Percentiles rank a stretch among this genome's conserved stretches.
phyloP scores from a whole-genome alignment of 2,888 invertebrate genomes.

The Drosophila diplacantha region DNA sequence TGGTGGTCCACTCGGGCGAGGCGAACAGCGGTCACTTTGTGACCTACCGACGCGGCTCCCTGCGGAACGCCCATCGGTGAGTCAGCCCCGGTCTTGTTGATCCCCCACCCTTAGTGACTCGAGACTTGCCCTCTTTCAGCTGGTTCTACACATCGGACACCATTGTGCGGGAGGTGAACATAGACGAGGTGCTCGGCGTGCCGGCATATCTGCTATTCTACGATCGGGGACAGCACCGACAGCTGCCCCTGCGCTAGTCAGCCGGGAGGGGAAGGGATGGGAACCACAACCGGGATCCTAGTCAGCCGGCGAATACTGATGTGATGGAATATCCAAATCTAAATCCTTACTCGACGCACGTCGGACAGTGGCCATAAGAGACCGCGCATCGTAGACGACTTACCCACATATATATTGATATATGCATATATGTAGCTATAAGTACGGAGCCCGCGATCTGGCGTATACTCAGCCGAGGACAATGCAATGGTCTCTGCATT shows the following conservation, averaged over 20 bases:
- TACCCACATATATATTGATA: constrained; percentile 9
- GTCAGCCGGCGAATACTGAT: constrained; percentile 21
- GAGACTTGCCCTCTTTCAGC: constrained; percentile 74
- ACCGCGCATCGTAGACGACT: constrained; percentile 7
- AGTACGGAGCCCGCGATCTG: constrained; percentile 17
- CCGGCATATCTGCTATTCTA: constrained; percentile 96
- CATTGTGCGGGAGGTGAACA: constrained; percentile 87
- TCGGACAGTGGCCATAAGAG: constrained; percentile 25
- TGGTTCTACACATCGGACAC: constrained; percentile 94
- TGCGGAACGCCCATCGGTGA: constrained; percentile 77
- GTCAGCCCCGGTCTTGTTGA: background rate
- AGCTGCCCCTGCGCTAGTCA: constrained; percentile 58
- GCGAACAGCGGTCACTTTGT: constrained; percentile 96
- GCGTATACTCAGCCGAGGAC: constrained; percentile 13
- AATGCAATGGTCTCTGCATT: constrained; percentile 22
- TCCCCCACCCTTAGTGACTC: background rate
- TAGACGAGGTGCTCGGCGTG: constrained; percentile 89
- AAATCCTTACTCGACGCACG: constrained; percentile 10
- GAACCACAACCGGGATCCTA: constrained; percentile 6
- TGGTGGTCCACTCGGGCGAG: constrained; percentile 93
- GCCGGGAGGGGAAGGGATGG: background rate
- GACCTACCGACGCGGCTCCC: constrained; percentile 88
- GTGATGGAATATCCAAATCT: constrained; percentile 27
- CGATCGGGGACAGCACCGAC: constrained; percentile 80
- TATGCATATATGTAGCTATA: background rate